Evolutionary conservation across 2,113 vertebrate genomes (phyloP).

Genomic region (Glaucomys volans): DNA sequence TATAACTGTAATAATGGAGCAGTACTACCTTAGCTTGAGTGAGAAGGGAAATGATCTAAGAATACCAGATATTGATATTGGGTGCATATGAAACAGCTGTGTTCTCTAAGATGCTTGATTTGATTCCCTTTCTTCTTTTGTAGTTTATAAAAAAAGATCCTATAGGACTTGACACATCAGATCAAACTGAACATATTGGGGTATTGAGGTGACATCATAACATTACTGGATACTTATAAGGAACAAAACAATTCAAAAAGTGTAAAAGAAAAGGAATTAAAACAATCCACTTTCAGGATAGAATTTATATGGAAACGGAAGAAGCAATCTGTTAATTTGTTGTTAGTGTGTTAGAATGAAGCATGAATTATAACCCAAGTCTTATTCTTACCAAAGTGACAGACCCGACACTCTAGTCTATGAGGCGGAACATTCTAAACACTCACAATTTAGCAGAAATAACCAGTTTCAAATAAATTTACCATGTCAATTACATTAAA

Average conservation of each 20-base stretch:
- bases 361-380: neutral
- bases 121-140: neutral
- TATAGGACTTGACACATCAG: neutral
- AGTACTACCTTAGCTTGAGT: neutral
- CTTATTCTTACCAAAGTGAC: neutral
- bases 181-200: neutral
- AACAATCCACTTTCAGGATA: neutral
- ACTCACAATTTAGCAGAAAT: neutral
- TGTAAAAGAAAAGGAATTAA: neutral
- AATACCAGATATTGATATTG: neutral
- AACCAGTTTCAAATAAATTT: neutral
- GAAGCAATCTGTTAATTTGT: neutral
- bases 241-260: neutral
- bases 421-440: neutral
- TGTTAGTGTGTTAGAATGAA: neutral
- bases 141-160: neutral
- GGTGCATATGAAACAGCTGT: neutral
- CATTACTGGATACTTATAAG: neutral
- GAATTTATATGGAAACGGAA: neutral
- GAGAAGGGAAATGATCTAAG: neutral
- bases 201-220: slow-evolving; percentile 10
- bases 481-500: neutral
- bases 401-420: too few species aligned
- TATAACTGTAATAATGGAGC: neutral
- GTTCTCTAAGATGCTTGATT: neutral